Percentiles rank a stretch among this genome's conserved stretches.
phyloP scores from a whole-genome alignment of 92 coral and sea anemone species.

The Pocillopora meandrina region DNA sequence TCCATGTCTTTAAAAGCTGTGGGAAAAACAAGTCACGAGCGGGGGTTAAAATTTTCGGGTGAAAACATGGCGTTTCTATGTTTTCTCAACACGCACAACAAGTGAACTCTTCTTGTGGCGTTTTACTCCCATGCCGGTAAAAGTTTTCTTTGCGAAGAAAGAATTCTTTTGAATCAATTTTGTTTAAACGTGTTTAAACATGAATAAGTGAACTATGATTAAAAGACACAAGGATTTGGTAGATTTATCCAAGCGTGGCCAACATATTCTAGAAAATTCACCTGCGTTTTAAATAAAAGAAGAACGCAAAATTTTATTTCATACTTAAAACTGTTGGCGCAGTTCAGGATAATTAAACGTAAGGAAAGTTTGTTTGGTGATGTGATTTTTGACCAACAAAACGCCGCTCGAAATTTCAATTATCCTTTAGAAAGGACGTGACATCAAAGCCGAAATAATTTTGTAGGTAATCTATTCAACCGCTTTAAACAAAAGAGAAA shows the following conservation, averaged over 20 bases:
- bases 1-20: conserved; percentile 81
- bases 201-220: background rate
- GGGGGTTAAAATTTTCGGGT: background rate
- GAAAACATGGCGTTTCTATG: background rate
- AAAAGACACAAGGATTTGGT: background rate
- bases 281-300: background rate
- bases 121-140: conserved; percentile 29
- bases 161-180: conserved; percentile 1
- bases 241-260: conserved; percentile 6
- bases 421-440: background rate
- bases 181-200: conserved; percentile 5
- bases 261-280: conserved; percentile 8
- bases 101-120: background rate
- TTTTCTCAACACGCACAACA: background rate
- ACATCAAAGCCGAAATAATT: background rate
- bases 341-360: background rate
- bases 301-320: background rate
- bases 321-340: background rate
- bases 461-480: background rate
- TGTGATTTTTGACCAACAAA: background rate
- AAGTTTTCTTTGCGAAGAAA: conserved; percentile 1
- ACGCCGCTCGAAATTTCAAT: background rate
- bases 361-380: background rate
- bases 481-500: conserved; percentile 1
- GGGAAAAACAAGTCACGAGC: conserved; percentile 3